Evolutionary conservation across 2,888 invertebrate species (phyloP).

Genomic region (Dusona sp.): DNA sequence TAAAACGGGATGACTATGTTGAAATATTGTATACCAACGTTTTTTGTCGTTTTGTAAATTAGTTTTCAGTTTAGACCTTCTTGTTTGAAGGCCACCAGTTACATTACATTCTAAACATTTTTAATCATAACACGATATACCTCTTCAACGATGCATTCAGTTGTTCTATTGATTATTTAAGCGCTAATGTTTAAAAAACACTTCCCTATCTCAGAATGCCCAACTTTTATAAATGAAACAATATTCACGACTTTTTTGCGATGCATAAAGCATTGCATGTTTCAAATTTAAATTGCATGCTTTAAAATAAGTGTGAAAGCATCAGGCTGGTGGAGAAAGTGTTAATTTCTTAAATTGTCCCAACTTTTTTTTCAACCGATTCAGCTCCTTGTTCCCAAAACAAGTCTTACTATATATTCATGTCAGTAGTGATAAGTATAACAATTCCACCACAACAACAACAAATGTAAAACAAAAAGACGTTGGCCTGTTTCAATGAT

Average conservation of each 20-base stretch:
- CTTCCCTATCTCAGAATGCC: neutral
- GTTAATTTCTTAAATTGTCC: constrained; percentile 9
- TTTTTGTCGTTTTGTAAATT: neutral
- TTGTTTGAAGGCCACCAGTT: neutral
- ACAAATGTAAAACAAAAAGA: neutral
- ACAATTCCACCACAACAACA: neutral
- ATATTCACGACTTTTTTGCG: neutral
- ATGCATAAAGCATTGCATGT: neutral
- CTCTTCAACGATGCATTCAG: neutral
- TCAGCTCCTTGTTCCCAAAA: neutral
- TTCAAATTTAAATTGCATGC: constrained; percentile 3
- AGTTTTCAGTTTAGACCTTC: too few relatives aligned
- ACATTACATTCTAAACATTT: neutral
- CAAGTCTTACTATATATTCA: neutral
- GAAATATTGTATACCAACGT: too few relatives aligned
- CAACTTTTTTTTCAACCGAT: constrained; percentile 6
- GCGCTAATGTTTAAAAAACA: neutral
- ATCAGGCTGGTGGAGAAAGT: constrained; percentile 10
- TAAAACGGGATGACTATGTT: too few relatives aligned
- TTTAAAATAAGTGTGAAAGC: constrained; percentile 18
- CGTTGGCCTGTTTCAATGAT: neutral
- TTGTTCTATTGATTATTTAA: neutral
- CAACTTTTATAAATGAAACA: neutral
- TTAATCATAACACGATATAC: neutral
- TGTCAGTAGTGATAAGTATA: neutral